These are phyloP conservation scores for Synergus japonicus DNA, from an alignment of 2,888 invertebrate species.

Conservation along the genomic window DNA sequence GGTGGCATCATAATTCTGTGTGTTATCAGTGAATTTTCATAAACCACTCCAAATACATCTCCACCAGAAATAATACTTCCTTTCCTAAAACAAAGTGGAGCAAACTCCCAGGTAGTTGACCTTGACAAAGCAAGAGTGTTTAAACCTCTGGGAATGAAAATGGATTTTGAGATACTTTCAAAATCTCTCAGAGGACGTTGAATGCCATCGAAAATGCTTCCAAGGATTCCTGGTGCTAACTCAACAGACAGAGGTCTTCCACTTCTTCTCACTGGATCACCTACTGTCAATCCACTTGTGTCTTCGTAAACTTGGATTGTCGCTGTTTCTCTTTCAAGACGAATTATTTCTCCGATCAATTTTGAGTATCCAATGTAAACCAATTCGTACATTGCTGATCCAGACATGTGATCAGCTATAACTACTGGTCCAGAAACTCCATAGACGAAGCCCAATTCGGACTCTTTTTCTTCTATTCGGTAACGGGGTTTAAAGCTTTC, in stretches of 20 bases:
- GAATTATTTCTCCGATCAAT: constrained; percentile 98
- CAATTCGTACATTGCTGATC: constrained; percentile 99
- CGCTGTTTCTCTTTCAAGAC: constrained; percentile 98
- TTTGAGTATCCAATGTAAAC: constrained; percentile 98
- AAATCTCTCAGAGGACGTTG: constrained; percentile 98
- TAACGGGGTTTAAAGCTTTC: background rate
- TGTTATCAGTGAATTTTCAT: constrained; percentile 96
- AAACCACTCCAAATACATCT: constrained; percentile 95
- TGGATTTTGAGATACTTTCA: constrained; percentile 91
- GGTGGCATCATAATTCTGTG: constrained; percentile 96
- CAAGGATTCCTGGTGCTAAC: constrained; percentile 98
- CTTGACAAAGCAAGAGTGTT: constrained; percentile 92
- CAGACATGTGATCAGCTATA: constrained; percentile 97
- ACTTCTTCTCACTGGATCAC: constrained; percentile 97
- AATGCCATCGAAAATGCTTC: constrained; percentile 99
- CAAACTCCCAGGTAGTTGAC: constrained; percentile 92
- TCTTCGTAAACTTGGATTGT: constrained; percentile 98
- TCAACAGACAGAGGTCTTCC: constrained; percentile 98
- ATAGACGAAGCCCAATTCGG: constrained; percentile 92
- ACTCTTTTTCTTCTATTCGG: constrained; percentile 79
- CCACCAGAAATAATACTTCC: constrained; percentile 98
- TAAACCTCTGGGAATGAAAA: constrained; percentile 99
- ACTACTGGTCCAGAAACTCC: constrained; percentile 99
- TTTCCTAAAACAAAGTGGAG: constrained; percentile 86
- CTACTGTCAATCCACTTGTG: constrained; percentile 97